These are phyloP conservation scores for Axea sp. DNA, from an alignment of 2,888 invertebrate genomes.

Conservation along the genomic window DNA sequence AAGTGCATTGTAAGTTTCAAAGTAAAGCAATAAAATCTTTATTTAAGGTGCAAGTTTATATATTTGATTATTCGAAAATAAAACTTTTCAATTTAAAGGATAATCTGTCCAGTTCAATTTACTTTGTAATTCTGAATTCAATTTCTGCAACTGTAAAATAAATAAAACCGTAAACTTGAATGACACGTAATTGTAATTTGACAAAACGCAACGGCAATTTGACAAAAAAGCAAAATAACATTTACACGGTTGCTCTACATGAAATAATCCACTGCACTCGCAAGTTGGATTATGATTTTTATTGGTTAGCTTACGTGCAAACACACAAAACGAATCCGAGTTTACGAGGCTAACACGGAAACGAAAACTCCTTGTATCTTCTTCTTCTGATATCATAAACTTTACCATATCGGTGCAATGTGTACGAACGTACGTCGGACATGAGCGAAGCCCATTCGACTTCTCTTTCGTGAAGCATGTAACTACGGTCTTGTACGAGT, in stretches of 20 bases:
- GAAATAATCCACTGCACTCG: conserved; percentile 50
- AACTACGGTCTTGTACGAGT: conserved; percentile 56
- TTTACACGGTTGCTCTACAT: conserved; percentile 44
- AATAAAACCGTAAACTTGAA: conserved; percentile 46
- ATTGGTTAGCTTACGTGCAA: conserved; percentile 47
- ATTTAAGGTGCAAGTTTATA: too few relatives aligned
- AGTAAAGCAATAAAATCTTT: too few relatives aligned
- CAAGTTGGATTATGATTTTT: conserved; percentile 62
- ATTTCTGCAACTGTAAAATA: conserved; percentile 15
- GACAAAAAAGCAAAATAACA: conserved; percentile 46
- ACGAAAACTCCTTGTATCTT: conserved; percentile 70
- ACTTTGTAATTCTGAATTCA: conserved; percentile 41
- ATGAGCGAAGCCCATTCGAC: conserved; percentile 63
- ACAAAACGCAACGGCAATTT: conserved; percentile 55
- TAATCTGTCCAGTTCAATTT: conserved; percentile 15
- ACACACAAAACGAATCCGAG: conserved; percentile 75
- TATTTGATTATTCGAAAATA: too few relatives aligned
- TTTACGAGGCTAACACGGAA: conserved; percentile 75
- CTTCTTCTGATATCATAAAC: conserved; percentile 71
- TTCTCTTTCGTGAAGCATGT: conserved; percentile 57
- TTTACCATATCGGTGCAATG: conserved; percentile 69
- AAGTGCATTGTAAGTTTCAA: too few relatives aligned
- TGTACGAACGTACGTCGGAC: conserved; percentile 52
- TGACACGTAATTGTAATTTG: conserved; percentile 39
- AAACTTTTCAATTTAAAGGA: conserved; percentile 28